Evolutionary conservation across 2,888 invertebrate genomes (phyloP), one percentile per base, ranked within the genome.

Genomic region (Gortyna flavago): DNA sequence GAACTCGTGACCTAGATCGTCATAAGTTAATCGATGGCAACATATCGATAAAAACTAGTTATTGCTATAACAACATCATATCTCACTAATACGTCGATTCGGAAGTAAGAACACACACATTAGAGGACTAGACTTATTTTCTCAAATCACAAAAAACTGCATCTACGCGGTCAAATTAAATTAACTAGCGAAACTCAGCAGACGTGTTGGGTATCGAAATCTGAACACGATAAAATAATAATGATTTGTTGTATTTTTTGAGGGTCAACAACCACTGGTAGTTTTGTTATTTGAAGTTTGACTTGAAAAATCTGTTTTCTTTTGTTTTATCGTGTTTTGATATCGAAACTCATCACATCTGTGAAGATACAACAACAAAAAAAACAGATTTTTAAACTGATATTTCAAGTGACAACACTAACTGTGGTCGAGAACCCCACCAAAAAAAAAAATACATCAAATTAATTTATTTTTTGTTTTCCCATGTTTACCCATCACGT

Each of bases 61-160:
- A 94, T 94, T 94, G 94, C 94, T 93, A 89, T 88, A 88, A 87
- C 84, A 88, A 86, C 87, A 89, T 88, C 88, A 88, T 86, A 88
- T 94, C 93, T 94, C 94, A 93, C 94, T 94, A 94, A 92, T 92
- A 92, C 86, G 94, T 94, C 92, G 82, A 87, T 84, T 83, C 72
- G 70, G 68, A 72, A 71, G 81, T 67, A 67, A 68, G 32, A 79
- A 74, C 21, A 54, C 73, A 74, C 38, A 67, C 54, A 80, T 29
- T 48, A 74, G 35, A 67, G 21, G 16, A 54, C 79, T 74, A 67
- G 67, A 38, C 48, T 48, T 62, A 51, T 35, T 68, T 68, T 35
- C 44, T 38, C 35, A 61, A 77, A 41, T 48, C 25, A n/a, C 25
- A 67, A 48, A 48, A 62, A 44, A 54, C 21, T 48, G 44, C 29